Percentiles rank a stretch among this genome's conserved stretches.
These are phyloP conservation scores for Deilephila porcellus DNA, from an alignment of 2,888 invertebrate genomes.

Conservation along the genomic window DNA sequence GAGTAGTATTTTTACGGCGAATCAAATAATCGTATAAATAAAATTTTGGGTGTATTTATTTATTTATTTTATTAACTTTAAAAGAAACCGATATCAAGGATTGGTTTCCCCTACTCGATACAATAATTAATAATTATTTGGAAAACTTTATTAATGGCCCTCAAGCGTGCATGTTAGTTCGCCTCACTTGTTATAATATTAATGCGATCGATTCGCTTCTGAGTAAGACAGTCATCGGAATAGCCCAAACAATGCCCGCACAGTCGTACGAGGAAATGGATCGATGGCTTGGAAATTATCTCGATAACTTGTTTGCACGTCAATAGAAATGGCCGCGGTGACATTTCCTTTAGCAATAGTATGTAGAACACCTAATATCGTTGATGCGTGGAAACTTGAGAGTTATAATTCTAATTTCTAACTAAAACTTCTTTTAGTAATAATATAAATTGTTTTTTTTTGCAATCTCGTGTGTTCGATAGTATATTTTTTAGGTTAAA, in stretches of 20 bases:
- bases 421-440: too few species aligned
- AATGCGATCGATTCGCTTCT: conserved; percentile 42
- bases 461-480: too few species aligned
- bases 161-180: background rate
- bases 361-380: background rate
- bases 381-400: too few species aligned
- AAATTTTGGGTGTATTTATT: too few species aligned
- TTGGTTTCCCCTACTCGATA: background rate
- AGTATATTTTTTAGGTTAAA: too few species aligned
- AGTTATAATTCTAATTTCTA: too few species aligned
- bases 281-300: conserved; percentile 27
- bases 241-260: conserved; percentile 34
- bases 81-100: background rate
- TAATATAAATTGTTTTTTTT: too few species aligned
- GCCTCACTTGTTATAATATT: conserved; percentile 33
- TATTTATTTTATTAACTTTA: too few species aligned
- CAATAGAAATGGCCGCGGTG: background rate
- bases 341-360: background rate
- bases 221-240: conserved; percentile 42
- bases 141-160: background rate
- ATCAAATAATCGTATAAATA: background rate
- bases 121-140: background rate
- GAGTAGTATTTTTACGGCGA: background rate
- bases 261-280: conserved; percentile 25
- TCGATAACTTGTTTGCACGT: conserved; percentile 22